These are phyloP conservation scores for Gymnocephalus cernua DNA, from an alignment of 2,113 vertebrate genomes.

Conservation along the genomic window DNA sequence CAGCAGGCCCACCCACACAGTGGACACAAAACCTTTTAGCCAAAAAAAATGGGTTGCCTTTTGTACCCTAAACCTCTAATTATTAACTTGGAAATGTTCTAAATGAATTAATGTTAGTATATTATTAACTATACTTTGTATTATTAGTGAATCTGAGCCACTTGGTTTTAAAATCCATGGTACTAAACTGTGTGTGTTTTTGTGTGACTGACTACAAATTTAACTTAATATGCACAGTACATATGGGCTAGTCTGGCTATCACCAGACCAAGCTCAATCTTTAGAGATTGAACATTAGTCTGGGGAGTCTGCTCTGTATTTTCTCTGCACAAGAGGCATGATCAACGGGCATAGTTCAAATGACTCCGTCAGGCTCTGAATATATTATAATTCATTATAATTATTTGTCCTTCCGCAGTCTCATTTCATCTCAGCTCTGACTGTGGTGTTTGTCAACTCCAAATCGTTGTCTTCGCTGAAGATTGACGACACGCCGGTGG, in stretches of 20 bases:
- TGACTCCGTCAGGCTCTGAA: not conserved
- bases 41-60: not conserved
- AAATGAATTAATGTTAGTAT: not conserved
- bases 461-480: constrained; percentile 97
- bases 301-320: no score
- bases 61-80: not conserved
- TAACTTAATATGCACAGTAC: not conserved
- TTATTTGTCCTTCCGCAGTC: constrained; percentile 68
- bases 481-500: constrained; percentile 97
- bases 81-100: not conserved
- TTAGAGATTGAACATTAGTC: no score
- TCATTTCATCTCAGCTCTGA: constrained; percentile 93
- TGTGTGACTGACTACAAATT: not conserved
- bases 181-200: not conserved
- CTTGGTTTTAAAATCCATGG: not conserved
- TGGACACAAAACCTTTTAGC: no score
- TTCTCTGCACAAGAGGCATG: no score
- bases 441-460: constrained; percentile 98
- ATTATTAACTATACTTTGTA: not conserved
- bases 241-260: no score
- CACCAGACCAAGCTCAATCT: no score
- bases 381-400: not conserved
- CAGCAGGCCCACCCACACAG: not conserved
- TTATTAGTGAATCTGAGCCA: not conserved
- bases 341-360: no score